These are phyloP conservation scores for Drosophila ezoana DNA, from an alignment of 2,888 invertebrate genomes.

Conservation along the genomic window DNA sequence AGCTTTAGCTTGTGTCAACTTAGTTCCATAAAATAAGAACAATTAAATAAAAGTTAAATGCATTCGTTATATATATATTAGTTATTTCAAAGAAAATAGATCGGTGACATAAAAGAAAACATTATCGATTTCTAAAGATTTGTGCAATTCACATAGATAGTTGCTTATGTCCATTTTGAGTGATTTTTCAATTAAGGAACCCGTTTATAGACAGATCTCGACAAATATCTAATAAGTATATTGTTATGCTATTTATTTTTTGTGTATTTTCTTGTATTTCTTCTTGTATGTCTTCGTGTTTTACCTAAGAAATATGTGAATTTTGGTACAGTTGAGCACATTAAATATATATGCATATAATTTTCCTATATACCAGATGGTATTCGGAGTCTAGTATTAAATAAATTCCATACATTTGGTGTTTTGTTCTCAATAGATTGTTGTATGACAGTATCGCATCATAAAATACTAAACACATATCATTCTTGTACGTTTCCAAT, in stretches of 20 bases:
- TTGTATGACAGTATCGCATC: conserved; percentile 1
- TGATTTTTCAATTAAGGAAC: conserved; percentile 18
- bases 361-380: not conserved
- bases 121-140: conserved; percentile 21
- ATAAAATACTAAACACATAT: conserved; percentile 34
- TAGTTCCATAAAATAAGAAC: conserved; percentile 2
- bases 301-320: conserved; percentile 8
- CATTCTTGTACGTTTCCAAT: conserved; percentile 25
- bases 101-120: not conserved
- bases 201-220: conserved; percentile 27
- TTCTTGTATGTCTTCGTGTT: not conserved
- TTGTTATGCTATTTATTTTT: conserved; percentile 2
- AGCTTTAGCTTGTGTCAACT: conserved; percentile 13
- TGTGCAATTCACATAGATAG: conserved; percentile 40
- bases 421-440: conserved; percentile 5
- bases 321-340: conserved; percentile 37
- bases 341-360: conserved; percentile 12
- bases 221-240: conserved; percentile 17
- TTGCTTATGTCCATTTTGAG: conserved; percentile 30
- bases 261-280: not conserved
- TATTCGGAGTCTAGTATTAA: conserved; percentile 9
- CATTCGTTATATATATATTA: conserved; percentile 41
- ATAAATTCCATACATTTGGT: conserved; percentile 38
- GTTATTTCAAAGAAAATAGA: not conserved
- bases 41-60: conserved; percentile 53